Percentiles rank a stretch among this genome's conserved stretches.
Evolutionary conservation across 2,888 invertebrate species (phyloP).

Genomic region (Theristus sp.): DNA sequence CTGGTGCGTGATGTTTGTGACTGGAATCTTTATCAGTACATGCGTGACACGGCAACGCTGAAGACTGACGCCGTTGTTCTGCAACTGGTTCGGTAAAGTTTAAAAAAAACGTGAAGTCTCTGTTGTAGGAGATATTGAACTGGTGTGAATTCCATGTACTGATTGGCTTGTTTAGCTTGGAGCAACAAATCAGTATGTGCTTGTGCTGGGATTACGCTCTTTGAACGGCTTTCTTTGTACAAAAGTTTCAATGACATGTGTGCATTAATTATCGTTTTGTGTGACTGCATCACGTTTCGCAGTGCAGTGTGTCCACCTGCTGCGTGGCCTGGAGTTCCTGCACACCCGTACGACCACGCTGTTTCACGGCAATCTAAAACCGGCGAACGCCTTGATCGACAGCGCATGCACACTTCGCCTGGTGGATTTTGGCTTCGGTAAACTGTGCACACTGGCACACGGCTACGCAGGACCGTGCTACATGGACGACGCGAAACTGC

Average conservation of each 20-base stretch:
- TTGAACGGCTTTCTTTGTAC: too few relatives aligned
- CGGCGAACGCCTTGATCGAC: conserved; percentile 1
- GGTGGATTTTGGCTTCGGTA: conserved; percentile 4
- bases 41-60: background rate
- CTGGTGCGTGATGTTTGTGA: background rate
- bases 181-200: too few relatives aligned
- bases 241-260: too few relatives aligned
- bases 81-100: background rate
- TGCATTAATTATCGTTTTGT: too few relatives aligned
- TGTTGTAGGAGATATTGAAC: too few relatives aligned
- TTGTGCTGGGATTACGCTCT: too few relatives aligned
- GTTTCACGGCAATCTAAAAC: conserved; percentile 3
- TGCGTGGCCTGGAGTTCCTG: conserved; percentile 1
- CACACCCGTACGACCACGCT: background rate
- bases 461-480: background rate
- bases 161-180: too few relatives aligned
- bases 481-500: background rate
- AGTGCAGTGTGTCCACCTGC: background rate
- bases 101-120: too few relatives aligned
- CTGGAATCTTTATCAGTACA: conserved; percentile 1
- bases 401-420: background rate
- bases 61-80: background rate
- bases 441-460: conserved; percentile 3
- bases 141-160: too few relatives aligned
- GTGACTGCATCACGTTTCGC: too few relatives aligned